Percentiles rank a stretch among this genome's conserved stretches.
These are phyloP conservation scores for Hephaestus fuliginosus DNA, from an alignment of 2,797 vertebrate genomes.

Conservation along the genomic window DNA sequence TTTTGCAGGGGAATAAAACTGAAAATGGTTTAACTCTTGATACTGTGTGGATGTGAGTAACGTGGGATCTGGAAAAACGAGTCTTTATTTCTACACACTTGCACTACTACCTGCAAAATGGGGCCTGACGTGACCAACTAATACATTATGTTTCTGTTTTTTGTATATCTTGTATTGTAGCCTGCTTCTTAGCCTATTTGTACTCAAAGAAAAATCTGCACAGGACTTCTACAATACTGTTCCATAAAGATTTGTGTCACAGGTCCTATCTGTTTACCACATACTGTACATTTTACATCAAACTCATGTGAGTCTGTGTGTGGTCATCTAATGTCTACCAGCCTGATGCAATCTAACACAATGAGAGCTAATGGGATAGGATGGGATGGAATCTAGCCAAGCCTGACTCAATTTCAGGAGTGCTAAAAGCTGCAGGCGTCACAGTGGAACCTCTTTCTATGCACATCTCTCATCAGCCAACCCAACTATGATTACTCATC, in stretches of 20 bases:
- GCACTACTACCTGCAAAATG: background rate
- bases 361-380: slow-evolving; percentile 38
- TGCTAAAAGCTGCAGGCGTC: slow-evolving; percentile 67
- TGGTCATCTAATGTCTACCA: slow-evolving; percentile 7
- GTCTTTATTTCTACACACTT: background rate
- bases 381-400: slow-evolving; percentile 39
- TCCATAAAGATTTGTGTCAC: background rate
- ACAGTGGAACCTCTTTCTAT: slow-evolving; percentile 57
- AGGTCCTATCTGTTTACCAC: background rate
- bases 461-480: slow-evolving; percentile 71
- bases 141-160: background rate
- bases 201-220: background rate
- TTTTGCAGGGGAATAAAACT: background rate
- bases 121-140: background rate
- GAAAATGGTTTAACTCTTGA: background rate
- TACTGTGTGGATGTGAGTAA: background rate
- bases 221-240: background rate
- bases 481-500: slow-evolving; percentile 60
- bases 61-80: background rate
- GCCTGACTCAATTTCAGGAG: slow-evolving; percentile 46
- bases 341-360: slow-evolving; percentile 54
- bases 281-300: background rate
- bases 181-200: background rate
- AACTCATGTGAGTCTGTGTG: slow-evolving; percentile 7
- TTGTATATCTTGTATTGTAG: background rate